Evolutionary conservation across 2,797 vertebrate species (phyloP), one percentile per base, ranked within the genome.

Genomic region (Austrolebias charrua): DNA sequence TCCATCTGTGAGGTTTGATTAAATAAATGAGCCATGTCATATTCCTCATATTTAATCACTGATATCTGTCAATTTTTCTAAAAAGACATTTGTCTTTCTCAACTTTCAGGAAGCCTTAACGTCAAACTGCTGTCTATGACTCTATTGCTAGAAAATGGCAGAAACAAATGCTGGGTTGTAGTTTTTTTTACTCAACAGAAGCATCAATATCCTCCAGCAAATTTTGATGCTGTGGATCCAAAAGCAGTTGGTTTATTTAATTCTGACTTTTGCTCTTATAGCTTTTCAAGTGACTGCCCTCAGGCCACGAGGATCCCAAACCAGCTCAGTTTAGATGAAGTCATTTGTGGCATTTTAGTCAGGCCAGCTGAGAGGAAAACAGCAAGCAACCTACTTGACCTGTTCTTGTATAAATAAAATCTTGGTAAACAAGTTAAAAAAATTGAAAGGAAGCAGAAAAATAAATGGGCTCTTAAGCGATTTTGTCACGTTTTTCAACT

Each of bases 401-500:
- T 13, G 16, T 43, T 51, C 43, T 15, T 12, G 31, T 3, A n/a
- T 20, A 20, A 67, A 53, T 42, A 20, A 15, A 42, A 0, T 20
- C 40, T 24, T 14, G n/a, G n/a, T 31, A 59, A 66, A 53, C 55
- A 66, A 24, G 56, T 54, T 24, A 24, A 24, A 24, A 24, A 24
- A 24, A 24, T 4, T 43, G 24, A 48, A 54, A 29, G 13, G 13
- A 50, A 14, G 5, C 5, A 29, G 24, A 29, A 10, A 12, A 2
- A 29, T 28, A 4, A 29, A 19, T 11, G 19, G 8, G 46, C 46
- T 48, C 14, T 15, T 12, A 6, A 12, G 20, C 14, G 24, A 56
- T 15, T 28, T n/a, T 42, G 43, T 56, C 54, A 14, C 6, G 13
- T 29, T n/a, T 56, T 38, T 38, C 1, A 10, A 11, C 1, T 3